These are phyloP conservation scores for Melanerpes formicivorus DNA, from an alignment of 2,113 vertebrate genomes.

Conservation along the genomic window DNA sequence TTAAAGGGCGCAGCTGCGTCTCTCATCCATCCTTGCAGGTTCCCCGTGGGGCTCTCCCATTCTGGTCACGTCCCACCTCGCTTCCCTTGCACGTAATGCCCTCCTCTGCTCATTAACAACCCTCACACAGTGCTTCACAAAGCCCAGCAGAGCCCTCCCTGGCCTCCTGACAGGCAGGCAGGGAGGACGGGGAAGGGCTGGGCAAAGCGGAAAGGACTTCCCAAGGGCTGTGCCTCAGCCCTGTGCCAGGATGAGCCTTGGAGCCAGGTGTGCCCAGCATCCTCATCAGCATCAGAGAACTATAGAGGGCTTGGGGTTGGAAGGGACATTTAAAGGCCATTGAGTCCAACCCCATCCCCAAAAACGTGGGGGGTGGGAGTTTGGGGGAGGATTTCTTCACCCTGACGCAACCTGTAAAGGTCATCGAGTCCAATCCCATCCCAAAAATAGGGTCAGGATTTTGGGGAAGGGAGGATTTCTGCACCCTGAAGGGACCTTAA, in stretches of 20 bases:
- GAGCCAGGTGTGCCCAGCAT: not conserved
- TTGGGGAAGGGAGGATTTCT: too few relatives aligned
- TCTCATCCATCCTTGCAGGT: not conserved
- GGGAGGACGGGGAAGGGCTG: not conserved
- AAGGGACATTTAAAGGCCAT: too few relatives aligned
- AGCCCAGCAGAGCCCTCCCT: not conserved
- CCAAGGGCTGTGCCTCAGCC: not conserved
- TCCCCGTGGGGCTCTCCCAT: conserved; percentile 48
- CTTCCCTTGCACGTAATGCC: not conserved
- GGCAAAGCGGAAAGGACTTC: not conserved
- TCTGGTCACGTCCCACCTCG: conserved; percentile 38
- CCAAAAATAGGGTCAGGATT: too few relatives aligned
- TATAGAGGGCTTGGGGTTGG: too few relatives aligned
- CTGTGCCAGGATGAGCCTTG: not conserved
- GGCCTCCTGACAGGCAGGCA: not conserved
- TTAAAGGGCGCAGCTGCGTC: conserved; percentile 25
- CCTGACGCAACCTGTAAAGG: too few relatives aligned
- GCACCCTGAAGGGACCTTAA: too few relatives aligned
- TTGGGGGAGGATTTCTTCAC: not conserved
- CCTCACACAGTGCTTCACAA: not conserved
- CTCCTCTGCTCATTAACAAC: not conserved
- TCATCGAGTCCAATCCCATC: too few relatives aligned
- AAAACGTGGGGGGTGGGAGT: too few relatives aligned
- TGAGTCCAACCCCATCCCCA: too few relatives aligned
- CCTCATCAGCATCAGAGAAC: too few relatives aligned